Evolutionary conservation across 2,113 vertebrate genomes (phyloP).

Genomic region (Phyllostomus discolor): DNA sequence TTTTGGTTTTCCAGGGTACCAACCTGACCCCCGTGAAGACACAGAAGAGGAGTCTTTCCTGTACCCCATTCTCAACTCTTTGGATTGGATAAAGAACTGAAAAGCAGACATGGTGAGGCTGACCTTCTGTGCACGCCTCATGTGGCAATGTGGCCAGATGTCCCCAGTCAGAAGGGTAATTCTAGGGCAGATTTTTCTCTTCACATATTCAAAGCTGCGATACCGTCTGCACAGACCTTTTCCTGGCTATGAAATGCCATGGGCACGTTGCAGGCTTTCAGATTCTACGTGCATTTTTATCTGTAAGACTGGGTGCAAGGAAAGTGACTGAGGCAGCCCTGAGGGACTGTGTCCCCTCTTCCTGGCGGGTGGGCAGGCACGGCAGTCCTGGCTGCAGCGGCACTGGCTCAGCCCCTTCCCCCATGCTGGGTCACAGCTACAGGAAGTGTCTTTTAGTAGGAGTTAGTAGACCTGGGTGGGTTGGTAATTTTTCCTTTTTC

Average conservation of each 20-base stretch:
- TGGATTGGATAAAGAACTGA: neutral
- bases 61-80: neutral
- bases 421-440: neutral
- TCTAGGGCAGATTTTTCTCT: neutral
- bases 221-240: neutral
- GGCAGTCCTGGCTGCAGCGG: no score
- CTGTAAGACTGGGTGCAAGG: neutral
- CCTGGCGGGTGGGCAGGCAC: neutral
- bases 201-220: neutral
- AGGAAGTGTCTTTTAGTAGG: neutral
- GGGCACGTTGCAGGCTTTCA: neutral
- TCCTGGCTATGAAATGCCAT: neutral
- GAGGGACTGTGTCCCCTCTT: neutral
- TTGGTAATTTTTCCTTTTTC: neutral
- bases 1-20: neutral
- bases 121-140: neutral
- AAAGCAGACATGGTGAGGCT: neutral
- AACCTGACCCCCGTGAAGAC: neutral
- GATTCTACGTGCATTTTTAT: neutral
- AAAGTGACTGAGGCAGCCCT: neutral
- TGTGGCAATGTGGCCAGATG: neutral
- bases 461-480: neutral
- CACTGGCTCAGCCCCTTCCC: neutral
- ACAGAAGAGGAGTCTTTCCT: neutral
- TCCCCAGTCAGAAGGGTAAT: neutral